phyloP scores from a whole-genome alignment of 1,140 invertebrate species.

The Neodiprion pinetum region DNA sequence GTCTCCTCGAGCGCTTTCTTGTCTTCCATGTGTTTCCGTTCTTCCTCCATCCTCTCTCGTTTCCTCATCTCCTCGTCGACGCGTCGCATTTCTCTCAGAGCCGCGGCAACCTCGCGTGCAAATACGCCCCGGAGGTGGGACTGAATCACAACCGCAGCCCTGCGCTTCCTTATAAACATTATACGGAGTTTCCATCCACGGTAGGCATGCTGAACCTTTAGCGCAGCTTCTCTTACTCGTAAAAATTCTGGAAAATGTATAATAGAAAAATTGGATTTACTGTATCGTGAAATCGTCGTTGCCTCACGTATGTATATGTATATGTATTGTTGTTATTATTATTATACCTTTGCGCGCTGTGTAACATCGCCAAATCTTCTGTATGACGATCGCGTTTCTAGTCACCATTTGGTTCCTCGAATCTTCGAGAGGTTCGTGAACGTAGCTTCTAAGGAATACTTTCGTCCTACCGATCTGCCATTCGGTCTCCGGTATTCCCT shows the following conservation, averaged over 20 bases:
- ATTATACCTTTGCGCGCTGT: conserved; percentile 66
- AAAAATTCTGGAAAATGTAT: conserved; percentile 67
- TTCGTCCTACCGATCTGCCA: conserved; percentile 94
- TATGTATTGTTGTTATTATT: no score
- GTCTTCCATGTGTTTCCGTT: conserved; percentile 65
- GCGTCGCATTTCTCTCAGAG: conserved; percentile 86
- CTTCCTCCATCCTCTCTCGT: conserved; percentile 76
- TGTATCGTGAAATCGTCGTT: conserved; percentile 5
- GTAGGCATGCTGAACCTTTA: conserved; percentile 87
- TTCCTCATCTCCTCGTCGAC: conserved; percentile 91
- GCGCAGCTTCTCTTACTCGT: conserved; percentile 72
- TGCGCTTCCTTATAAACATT: conserved; percentile 79
- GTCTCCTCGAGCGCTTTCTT: conserved; percentile 60
- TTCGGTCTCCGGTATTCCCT: conserved; percentile 73
- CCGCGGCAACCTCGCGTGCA: conserved; percentile 84
- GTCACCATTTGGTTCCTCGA: conserved; percentile 72
- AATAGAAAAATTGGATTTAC: conserved; percentile 19
- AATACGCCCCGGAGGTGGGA: conserved; percentile 88
- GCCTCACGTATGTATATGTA: not conserved
- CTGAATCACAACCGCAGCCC: conserved; percentile 90
- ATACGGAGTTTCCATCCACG: conserved; percentile 86
- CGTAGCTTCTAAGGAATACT: conserved; percentile 84
- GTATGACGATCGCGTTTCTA: conserved; percentile 78
- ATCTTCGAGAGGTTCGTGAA: conserved; percentile 90
- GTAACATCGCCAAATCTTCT: conserved; percentile 77